Evolutionary conservation across 2,888 invertebrate genomes (phyloP), one percentile per base, ranked within the genome.

Genomic region (Eueremaeus valkanovi): DNA sequence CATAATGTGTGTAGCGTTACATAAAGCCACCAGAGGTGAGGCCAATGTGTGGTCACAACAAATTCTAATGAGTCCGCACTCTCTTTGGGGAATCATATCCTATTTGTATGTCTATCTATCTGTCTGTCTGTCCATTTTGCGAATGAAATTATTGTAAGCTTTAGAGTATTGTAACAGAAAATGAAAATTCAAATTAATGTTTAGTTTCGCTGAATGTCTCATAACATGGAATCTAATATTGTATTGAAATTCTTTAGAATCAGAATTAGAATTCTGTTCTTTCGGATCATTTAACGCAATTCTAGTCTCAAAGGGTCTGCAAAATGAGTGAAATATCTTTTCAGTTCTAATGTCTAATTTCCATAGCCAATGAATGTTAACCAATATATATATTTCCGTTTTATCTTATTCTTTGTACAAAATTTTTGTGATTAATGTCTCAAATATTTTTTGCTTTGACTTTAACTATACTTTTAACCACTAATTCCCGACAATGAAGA

Each of bases 201-300:
- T 58, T 3, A 29, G 13, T 29, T 29, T 31, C 58, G 29, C 29
- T 58, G 29, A 1, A 16, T 13, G 29, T 11, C 16, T n/a, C 31
- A 11, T 45, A 18, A 3, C 16, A 29, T 0, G 18, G 29, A 29
- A 58, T 58, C 58, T 29, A 58, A 58, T 58, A 58, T 58, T 58
- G 16, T 16, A 45, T n/a, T 36, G 55, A 55, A 31, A 58, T 58
- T 58, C 58, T 58, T 55, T 11, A 24, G 8, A 27, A 55, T 36
- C 11, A 55, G n/a, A n/a, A n/a, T n/a, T n/a, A n/a, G n/a, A n/a
- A 21, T 27, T 24, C 27, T 21, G 13, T 29, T 31, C 9, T 3
- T 58, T 58, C 58, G 58, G 29, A 27, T 58, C 58, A 58, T 58
- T 58, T 58, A 58, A 58, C 58, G 27, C 9, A 58, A 58, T 29